Evolutionary conservation across 2,113 vertebrate genomes (phyloP).

Genomic region (Paradoxurus hermaphroditus): DNA sequence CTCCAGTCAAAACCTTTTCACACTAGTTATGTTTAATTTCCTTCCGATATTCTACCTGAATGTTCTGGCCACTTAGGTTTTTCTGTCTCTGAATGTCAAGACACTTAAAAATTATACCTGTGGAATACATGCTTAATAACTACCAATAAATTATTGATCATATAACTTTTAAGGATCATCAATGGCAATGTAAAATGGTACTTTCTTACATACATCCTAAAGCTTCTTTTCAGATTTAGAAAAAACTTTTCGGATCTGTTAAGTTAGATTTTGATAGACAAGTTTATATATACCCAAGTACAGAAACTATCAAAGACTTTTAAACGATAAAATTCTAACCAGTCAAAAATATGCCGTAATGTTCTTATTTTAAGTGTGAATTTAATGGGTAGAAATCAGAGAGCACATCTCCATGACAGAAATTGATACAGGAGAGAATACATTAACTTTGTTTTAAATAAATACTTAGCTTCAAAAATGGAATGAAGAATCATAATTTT

Average conservation of each 20-base stretch:
- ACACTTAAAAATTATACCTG: neutral
- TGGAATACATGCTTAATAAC: neutral
- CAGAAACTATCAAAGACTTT: neutral
- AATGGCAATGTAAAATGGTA: neutral
- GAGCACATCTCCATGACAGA: neutral
- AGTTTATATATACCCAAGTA: neutral
- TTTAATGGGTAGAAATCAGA: neutral
- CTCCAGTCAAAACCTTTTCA: neutral
- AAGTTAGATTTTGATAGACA: conserved; percentile 18
- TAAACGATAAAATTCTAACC: neutral
- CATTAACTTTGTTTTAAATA: neutral
- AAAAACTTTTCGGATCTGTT: neutral
- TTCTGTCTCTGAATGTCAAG: conserved; percentile 20
- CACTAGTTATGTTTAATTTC: neutral
- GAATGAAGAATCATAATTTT: neutral
- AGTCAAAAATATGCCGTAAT: neutral
- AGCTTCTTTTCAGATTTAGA: conserved; percentile 22
- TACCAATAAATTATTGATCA: neutral
- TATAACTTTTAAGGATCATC: neutral
- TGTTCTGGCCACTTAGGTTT: neutral
- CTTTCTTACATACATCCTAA: neutral
- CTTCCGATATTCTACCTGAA: neutral
- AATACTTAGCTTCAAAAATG: neutral
- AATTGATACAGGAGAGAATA: neutral
- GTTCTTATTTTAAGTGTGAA: conserved; percentile 22